Evolutionary conservation across 2,888 invertebrate species (phyloP), one percentile per base, ranked within the genome.

Genomic region (Luperina testacea): DNA sequence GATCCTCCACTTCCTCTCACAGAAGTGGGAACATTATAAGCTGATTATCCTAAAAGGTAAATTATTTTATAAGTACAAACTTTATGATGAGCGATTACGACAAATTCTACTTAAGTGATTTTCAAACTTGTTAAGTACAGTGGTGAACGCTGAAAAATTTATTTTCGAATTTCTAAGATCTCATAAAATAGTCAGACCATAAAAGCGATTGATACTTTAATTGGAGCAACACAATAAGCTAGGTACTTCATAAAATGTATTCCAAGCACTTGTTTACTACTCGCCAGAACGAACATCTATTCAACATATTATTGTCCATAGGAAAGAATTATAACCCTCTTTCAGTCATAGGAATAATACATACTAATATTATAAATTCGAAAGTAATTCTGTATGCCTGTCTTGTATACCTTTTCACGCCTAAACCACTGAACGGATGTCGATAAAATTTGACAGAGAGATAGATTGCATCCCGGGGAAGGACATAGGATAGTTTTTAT

Each of bases 201-300:
- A 42, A 45, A 42, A 27, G 1, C 2, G 27, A 51, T 51, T 17
- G 17, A 17, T 15, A 51, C 20, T 45, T 15, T 27, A 57, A 57
- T 64, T 48, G 38, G 20, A 13, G 45, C 24, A 45, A 61, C 5
- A 27, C 32, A 53, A 59, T 70, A 53, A 65, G 17, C 11, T 64
- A 38, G 4, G 38, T 38, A 7, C 38, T 77, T 38, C 70, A 61
- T 82, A 78, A 70, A 77, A 63, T 70, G 24, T 77, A 45, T 71
- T 7, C 24, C 15, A 69, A 80, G 27, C 8, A 82, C 61, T 71
- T 82, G 27, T 57, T 72, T 80, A 83, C 72, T 38, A 64, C 57
- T 32, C 17, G 61, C 61, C 3, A 32, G 17, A 59, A 78, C 38
- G 1, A 13, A 42, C 8, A 53, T 51, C 15, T n/a, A n/a, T n/a